Percentiles rank a stretch among this genome's conserved stretches.
Conservation (phyloP, 2,797 vertebrate species). For the Myotis myotis region DNA sequence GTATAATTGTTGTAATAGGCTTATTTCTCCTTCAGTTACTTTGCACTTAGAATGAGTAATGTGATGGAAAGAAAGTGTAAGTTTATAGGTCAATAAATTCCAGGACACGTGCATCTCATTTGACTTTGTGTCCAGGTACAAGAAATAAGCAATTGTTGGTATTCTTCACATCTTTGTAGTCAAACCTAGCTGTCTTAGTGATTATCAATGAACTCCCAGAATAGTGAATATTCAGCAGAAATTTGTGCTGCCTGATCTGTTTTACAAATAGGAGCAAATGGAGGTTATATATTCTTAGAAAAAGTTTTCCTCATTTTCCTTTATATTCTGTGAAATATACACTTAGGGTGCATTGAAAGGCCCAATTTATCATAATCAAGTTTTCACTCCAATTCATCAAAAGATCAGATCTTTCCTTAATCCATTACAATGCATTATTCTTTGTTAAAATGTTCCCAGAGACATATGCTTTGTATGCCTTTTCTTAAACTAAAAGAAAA, state of each 20-base stretch:
- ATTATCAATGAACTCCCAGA: not conserved
- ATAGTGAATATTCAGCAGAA: not conserved
- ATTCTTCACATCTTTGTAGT: not conserved
- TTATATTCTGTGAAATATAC: not conserved
- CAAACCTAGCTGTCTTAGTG: not conserved
- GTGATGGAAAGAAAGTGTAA: not conserved
- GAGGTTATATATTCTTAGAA: not conserved
- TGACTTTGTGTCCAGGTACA: slow-evolving; percentile 22
- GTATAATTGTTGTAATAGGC: not conserved
- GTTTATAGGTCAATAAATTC: not conserved
- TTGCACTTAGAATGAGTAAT: slow-evolving; percentile 6
- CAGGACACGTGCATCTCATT: not conserved
- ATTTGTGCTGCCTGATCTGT: not conserved
- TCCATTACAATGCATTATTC: not conserved
- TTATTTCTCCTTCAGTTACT: not conserved
- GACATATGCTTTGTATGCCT: not conserved
- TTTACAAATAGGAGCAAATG: not conserved
- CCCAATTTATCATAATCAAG: slow-evolving; percentile 26
- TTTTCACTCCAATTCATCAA: slow-evolving; percentile 22
- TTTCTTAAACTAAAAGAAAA: slow-evolving; percentile 61
- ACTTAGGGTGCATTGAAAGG: not conserved
- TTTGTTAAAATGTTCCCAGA: slow-evolving; percentile 42
- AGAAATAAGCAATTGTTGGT: not conserved
- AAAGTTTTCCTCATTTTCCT: not conserved
- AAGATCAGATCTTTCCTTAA: slow-evolving; percentile 14